Conservation (phyloP, 2,888 invertebrate species). For the Abrostola tripartita region DNA sequence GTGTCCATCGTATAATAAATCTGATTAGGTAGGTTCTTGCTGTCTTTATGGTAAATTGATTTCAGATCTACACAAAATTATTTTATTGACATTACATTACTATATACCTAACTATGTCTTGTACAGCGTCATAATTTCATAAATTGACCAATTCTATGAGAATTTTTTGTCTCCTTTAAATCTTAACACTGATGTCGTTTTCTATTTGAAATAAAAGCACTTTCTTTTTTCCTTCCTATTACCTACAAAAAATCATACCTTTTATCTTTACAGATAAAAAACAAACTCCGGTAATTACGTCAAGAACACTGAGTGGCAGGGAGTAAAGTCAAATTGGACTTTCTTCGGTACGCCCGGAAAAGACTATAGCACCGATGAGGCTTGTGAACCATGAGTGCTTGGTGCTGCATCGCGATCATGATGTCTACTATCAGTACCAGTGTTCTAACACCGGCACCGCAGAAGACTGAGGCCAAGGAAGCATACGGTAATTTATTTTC, state of each 20-base stretch:
- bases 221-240: background rate
- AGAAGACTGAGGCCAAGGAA: slow-evolving; percentile 81
- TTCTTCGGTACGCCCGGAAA: slow-evolving; percentile 55
- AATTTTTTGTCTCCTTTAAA: background rate
- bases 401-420: slow-evolving; percentile 84
- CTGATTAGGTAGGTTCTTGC: slow-evolving; percentile 12
- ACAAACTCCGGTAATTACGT: slow-evolving; percentile 19
- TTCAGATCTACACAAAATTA: background rate
- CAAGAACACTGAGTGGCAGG: slow-evolving; percentile 8
- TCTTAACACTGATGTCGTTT: background rate
- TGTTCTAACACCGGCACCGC: slow-evolving; percentile 79
- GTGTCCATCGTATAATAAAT: slow-evolving; percentile 35
- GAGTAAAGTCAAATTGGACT: slow-evolving; percentile 27
- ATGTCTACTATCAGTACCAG: slow-evolving; percentile 82
- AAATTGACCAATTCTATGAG: background rate
- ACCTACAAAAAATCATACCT: background rate
- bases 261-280: slow-evolving; percentile 43
- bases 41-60: slow-evolving; percentile 1
- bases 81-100: too few species aligned
- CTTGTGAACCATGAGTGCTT: slow-evolving; percentile 83
- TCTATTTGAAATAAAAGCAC: background rate
- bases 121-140: too few species aligned
- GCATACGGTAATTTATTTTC: slow-evolving; percentile 67
- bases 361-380: slow-evolving; percentile 77
- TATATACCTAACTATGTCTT: too few species aligned